Base-by-base conservation (phyloP, 2,797 vertebrate species). In the Leucoraja ocellata region DNA sequence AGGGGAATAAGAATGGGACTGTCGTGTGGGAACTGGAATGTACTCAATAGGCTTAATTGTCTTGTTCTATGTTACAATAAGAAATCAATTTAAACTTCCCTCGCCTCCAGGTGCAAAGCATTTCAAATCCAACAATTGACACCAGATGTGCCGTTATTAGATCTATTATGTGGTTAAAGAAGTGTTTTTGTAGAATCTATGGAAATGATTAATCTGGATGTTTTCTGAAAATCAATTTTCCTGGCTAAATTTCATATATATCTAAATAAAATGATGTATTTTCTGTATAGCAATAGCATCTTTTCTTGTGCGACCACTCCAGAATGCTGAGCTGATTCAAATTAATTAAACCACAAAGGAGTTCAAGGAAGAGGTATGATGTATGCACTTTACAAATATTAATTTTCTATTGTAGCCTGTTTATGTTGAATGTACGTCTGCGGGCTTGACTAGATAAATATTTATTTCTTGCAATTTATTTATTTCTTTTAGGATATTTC, bases 321-420 rank as follows among this genome's bases (percentile, higher is more conserved):
- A 36, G 78, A 39, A 80, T 32, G 18, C 16, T 23, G 21, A 81
- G 39, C 21, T 61, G 81, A 28, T 14, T 23, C 58, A 58, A n/a
- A 0, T 63, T 63, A n/a, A 61, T 54, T 86, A n/a, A 63, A 86
- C 1, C 25, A 86, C 16, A 16, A 86, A 58, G n/a, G 58, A 63
- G 28, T 28, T 86, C 4, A 63, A 63, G 28, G 54, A 63, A 16
- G 14, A 32, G 21, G 0, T 84, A 54, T 28, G 46, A 58, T 83
- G 21, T 83, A 83, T 11, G 54, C 16, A 18, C 46, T 25, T 83
- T 54, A 11, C 65, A 16, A 16, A 16, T 73, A 21, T 21, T 94
- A 99, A 96, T 96, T 96, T 0, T 98, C 96, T 2, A 99, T 96
- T 0, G 97, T 97, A 0, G 95, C 94, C 0, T 94, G 94, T 39